These are phyloP conservation scores for Mactra quadrangularis DNA, from an alignment of 1,140 invertebrate genomes.

Conservation along the genomic window DNA sequence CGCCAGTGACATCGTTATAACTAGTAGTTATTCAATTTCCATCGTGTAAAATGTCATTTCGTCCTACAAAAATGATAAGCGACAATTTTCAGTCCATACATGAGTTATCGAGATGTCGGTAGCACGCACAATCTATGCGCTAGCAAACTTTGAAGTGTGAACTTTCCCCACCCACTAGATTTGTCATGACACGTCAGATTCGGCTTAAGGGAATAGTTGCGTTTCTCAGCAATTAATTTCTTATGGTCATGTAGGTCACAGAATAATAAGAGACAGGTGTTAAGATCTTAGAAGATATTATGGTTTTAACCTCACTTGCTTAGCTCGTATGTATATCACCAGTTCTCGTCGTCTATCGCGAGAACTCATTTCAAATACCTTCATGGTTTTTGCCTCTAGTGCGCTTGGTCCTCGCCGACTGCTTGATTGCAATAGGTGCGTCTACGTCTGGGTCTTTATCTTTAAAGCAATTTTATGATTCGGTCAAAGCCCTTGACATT, in stretches of 20 bases:
- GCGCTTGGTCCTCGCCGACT: constrained; percentile 1
- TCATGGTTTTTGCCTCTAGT: no score
- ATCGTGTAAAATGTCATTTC: constrained; percentile 21
- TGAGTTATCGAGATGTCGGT: constrained; percentile 43
- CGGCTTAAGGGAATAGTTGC: constrained; percentile 18
- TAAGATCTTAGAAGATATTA: not conserved
- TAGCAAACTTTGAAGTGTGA: constrained; percentile 38
- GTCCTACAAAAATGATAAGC: constrained; percentile 12
- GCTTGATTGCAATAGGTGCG: constrained; percentile 28
- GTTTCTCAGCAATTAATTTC: constrained; percentile 41
- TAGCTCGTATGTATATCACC: constrained; percentile 4
- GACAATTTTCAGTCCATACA: constrained; percentile 19
- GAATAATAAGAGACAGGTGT: not conserved
- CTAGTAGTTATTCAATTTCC: constrained; percentile 20
- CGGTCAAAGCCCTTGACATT: no score
- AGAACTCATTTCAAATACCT: no score
- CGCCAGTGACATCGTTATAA: no score
- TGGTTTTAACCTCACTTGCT: not conserved
- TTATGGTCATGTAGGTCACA: constrained; percentile 29
- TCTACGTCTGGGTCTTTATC: no score
- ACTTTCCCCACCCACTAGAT: constrained; percentile 54
- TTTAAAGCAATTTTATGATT: no score
- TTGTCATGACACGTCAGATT: constrained; percentile 38
- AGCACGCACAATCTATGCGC: constrained; percentile 16
- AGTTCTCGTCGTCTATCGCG: no score